These are phyloP conservation scores for Virgularia gustaviana DNA, from an alignment of 92 coral and sea anemone species.

Conservation along the genomic window DNA sequence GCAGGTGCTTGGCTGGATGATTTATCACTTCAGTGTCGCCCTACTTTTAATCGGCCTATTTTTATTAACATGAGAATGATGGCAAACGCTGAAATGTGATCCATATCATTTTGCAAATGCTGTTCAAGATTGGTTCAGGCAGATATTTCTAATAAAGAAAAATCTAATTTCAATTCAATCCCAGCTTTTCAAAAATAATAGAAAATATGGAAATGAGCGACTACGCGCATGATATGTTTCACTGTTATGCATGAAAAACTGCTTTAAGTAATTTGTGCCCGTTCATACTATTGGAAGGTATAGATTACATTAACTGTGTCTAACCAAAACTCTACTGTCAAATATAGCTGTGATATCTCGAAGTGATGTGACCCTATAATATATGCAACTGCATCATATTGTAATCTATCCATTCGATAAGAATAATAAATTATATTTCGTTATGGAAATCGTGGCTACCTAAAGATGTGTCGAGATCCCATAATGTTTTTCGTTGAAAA, in stretches of 20 bases:
- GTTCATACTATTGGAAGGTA: neutral
- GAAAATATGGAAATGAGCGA: neutral
- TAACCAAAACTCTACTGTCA: neutral
- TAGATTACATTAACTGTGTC: too few species aligned
- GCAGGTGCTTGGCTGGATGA: slow-evolving; percentile 34
- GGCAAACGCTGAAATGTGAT: slow-evolving; percentile 15
- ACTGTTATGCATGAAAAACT: neutral
- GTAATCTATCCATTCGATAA: too few species aligned
- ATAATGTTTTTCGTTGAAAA: too few species aligned
- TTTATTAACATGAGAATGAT: slow-evolving; percentile 17
- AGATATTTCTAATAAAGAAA: slow-evolving; percentile 32
- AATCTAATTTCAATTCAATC: neutral
- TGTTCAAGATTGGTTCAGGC: neutral
- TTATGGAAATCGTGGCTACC: too few species aligned
- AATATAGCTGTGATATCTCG: neutral
- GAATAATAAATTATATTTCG: too few species aligned
- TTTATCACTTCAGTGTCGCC: slow-evolving; percentile 13
- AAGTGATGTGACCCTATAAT: too few species aligned
- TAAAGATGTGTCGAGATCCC: too few species aligned
- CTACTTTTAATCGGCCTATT: slow-evolving; percentile 10
- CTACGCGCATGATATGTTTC: neutral
- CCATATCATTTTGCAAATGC: neutral
- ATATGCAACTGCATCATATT: too few species aligned
- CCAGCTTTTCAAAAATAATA: neutral
- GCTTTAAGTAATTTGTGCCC: neutral